These are phyloP conservation scores for Peribatodes rhomboidaria DNA, from an alignment of 2,888 invertebrate genomes.

Conservation along the genomic window DNA sequence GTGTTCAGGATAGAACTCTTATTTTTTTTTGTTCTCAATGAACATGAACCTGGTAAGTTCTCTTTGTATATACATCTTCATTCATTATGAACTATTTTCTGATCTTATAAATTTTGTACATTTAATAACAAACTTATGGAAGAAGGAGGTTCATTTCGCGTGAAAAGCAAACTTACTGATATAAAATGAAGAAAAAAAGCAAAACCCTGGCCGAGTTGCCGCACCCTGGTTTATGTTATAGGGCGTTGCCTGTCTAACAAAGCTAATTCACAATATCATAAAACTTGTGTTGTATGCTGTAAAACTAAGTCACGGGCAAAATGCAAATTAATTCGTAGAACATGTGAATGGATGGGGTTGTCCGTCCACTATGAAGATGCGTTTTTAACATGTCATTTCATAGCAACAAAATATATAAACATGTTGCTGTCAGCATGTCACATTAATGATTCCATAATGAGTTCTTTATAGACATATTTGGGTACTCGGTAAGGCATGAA, in stretches of 20 bases:
- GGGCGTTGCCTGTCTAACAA: slow-evolving; percentile 43
- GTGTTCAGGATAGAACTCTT: no score
- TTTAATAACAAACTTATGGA: background rate
- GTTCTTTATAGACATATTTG: background rate
- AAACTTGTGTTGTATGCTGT: slow-evolving; percentile 25
- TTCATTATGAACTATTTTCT: no score
- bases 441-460: background rate
- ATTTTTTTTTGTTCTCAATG: no score
- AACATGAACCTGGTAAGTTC: no score
- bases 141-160: background rate
- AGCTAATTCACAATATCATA: slow-evolving; percentile 40
- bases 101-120: no score
- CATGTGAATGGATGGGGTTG: slow-evolving; percentile 28
- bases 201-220: slow-evolving; percentile 4
- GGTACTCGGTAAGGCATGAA: background rate
- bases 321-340: slow-evolving; percentile 37
- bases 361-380: slow-evolving; percentile 13
- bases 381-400: background rate
- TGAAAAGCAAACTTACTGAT: background rate
- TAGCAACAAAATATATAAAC: no score
- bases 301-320: slow-evolving; percentile 32
- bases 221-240: slow-evolving; percentile 24
- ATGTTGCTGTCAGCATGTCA: no score
- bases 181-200: background rate
- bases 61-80: no score